A percentile compares a stretch with the other conserved stretches of the same genome.
Conservation (phyloP, 2,113 vertebrate species). For the Pomatorhinus ruficollis region DNA sequence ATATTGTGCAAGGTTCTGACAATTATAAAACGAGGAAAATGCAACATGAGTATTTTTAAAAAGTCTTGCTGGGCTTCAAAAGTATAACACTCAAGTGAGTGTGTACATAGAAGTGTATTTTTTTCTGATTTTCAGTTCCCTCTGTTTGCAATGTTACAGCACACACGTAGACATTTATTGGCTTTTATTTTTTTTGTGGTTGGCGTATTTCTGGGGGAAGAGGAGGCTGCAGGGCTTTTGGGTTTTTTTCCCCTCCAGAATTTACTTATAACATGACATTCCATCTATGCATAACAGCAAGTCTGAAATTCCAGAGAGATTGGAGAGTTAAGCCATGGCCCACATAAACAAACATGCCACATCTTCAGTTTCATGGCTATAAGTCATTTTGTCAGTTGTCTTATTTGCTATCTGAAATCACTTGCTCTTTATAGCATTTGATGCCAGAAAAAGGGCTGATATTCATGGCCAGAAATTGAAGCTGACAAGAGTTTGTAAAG, state of each 20-base stretch:
- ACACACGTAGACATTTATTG: background rate
- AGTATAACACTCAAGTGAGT: background rate
- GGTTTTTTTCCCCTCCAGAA: background rate
- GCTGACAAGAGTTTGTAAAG: constrained; percentile 3
- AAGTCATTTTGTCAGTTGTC: constrained; percentile 32
- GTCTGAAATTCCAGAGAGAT: background rate
- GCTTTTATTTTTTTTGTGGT: background rate
- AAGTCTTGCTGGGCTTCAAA: background rate
- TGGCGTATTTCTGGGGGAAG: fast-evolving
- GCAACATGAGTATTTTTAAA: background rate
- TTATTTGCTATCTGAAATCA: constrained; percentile 18
- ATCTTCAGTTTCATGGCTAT: background rate
- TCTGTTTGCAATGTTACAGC: background rate
- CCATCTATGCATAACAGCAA: background rate
- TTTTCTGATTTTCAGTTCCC: background rate
- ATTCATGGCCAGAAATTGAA: constrained; percentile 25
- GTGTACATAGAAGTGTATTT: background rate
- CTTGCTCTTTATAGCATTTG: background rate
- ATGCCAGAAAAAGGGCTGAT: background rate
- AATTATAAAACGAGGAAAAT: background rate
- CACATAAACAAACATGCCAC: background rate
- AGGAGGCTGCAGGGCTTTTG: fast-evolving
- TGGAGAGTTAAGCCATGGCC: background rate
- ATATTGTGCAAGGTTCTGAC: background rate
- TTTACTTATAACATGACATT: background rate